phyloP scores from a whole-genome alignment of 2,113 vertebrate genomes.

The Pterocles orientalis region DNA sequence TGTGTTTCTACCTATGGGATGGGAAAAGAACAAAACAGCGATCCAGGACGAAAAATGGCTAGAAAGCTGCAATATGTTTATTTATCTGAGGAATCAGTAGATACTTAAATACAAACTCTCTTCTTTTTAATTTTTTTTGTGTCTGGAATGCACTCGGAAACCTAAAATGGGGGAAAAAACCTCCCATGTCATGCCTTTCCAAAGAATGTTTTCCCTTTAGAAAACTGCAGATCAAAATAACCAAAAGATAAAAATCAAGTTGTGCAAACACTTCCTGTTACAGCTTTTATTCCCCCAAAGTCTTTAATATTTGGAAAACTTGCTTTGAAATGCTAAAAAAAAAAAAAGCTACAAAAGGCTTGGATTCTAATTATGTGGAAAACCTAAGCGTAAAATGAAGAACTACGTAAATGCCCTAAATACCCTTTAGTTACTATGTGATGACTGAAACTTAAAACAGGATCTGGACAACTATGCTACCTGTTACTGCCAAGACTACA shows the following conservation, averaged over 20 bases:
- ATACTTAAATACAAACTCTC: neutral
- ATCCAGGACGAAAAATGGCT: neutral
- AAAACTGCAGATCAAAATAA: neutral
- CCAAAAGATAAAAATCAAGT: conserved; percentile 3
- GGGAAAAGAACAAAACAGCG: neutral
- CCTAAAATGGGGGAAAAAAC: neutral
- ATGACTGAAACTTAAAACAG: neutral
- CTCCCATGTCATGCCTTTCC: neutral
- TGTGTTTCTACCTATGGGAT: neutral
- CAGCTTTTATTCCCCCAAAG: neutral
- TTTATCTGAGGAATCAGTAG: neutral
- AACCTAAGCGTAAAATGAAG: neutral
- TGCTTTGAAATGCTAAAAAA: neutral
- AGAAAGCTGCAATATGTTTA: neutral
- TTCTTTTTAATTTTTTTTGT: neutral
- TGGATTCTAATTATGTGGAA: neutral
- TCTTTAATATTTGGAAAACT: neutral
- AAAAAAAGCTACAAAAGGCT: neutral
- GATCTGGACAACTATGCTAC: neutral
- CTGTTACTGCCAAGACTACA: neutral
- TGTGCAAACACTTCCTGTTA: neutral
- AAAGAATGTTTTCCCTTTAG: neutral
- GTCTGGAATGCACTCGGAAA: neutral
- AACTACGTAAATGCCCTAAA: neutral
- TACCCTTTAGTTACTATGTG: neutral